Conservation (phyloP, 2,888 invertebrate species). For the Ochropleura leucogaster region DNA sequence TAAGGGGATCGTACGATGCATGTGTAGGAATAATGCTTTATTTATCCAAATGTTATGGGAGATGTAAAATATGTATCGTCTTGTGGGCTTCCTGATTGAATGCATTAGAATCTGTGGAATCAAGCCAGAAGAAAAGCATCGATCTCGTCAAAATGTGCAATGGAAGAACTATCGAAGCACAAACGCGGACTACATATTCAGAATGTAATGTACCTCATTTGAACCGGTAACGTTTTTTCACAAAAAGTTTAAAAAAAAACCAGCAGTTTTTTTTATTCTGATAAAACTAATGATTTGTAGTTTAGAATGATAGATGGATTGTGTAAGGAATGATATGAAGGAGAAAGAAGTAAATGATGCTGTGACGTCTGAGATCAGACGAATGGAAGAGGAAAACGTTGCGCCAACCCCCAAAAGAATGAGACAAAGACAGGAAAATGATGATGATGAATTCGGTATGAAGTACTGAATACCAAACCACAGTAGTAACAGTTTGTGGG, state of each 20-base stretch:
- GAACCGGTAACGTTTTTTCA: too few species aligned
- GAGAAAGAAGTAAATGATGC: too few species aligned
- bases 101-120: neutral
- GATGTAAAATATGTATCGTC: neutral
- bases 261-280: neutral
- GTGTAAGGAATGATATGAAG: too few species aligned
- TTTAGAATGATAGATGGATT: too few species aligned
- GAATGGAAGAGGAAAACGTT: too few species aligned
- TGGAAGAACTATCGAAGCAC: neutral
- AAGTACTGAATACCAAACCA: too few species aligned
- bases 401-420: too few species aligned
- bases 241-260: neutral
- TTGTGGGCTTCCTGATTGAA: neutral
- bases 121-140: neutral
- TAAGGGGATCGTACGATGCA: conserved; percentile 14
- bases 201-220: neutral
- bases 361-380: too few species aligned
- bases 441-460: too few species aligned
- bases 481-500: too few species aligned
- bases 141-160: neutral
- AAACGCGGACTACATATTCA: neutral
- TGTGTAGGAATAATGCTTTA: neutral
- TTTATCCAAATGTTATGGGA: neutral
- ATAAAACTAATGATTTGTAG: too few species aligned
- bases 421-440: too few species aligned